Evolutionary conservation across 2,797 vertebrate genomes (phyloP).

Genomic region (Lophotriccus pileatus): DNA sequence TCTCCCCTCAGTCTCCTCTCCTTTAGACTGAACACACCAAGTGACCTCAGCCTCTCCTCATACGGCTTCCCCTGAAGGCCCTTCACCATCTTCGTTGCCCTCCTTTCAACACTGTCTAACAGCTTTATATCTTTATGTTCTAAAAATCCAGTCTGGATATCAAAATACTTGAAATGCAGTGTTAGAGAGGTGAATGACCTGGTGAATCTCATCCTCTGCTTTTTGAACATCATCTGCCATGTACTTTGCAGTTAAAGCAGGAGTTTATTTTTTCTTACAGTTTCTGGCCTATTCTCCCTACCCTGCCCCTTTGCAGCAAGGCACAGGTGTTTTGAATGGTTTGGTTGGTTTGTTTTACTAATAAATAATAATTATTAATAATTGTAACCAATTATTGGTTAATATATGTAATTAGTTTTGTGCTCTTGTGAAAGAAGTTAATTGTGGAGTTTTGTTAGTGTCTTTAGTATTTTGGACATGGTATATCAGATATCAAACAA

Average conservation of each 20-base stretch:
- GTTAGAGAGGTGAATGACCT: neutral
- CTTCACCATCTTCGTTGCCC: neutral
- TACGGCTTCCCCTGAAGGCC: neutral
- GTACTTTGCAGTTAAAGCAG: neutral
- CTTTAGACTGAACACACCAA: neutral
- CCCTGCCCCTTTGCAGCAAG: neutral
- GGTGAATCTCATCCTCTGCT: neutral
- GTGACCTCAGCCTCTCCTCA: neutral
- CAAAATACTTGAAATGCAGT: neutral
- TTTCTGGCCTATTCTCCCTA: neutral
- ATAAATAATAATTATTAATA: neutral
- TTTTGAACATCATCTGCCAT: neutral
- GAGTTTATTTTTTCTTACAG: neutral
- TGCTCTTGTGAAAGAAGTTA: neutral
- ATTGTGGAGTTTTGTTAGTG: neutral
- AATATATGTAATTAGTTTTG: neutral
- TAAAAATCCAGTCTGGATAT: neutral
- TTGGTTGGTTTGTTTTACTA: neutral
- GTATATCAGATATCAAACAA: neutral
- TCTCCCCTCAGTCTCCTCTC: neutral
- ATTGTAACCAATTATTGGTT: neutral
- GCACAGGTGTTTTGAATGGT: neutral
- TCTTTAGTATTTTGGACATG: neutral
- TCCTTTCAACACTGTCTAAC: neutral
- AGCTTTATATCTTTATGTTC: neutral